Evolutionary conservation across 2,888 invertebrate genomes (phyloP), one percentile per base, ranked within the genome.

Genomic region (Eupithecia inturbata): DNA sequence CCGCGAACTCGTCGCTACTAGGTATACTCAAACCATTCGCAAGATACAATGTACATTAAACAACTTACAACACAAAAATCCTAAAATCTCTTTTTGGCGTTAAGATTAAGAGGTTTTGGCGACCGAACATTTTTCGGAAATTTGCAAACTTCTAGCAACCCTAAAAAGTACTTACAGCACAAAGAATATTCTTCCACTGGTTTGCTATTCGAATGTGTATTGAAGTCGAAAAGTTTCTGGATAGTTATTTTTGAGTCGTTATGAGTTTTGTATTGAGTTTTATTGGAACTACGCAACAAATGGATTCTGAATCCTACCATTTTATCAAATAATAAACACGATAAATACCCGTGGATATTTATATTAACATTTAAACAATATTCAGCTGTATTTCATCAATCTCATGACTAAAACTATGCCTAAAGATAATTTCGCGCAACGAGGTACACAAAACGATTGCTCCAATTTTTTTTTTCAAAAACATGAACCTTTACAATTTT

Each of bases 171-270:
- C 12, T 41, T 22, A 53, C 63, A 63, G 36, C 63, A 70, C 68
- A 66, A 70, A 16, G 22, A 64, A 76, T 71, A 22, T 41, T 66
- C 68, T 75, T 49, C 70, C 41, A 22, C 64, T 68, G 73, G 66
- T 71, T 70, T 75, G n/a, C 72, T 68, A 68, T 76, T 57, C 62
- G 64, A 76, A 73, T 71, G 70, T 76, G 73, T 68, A 71, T 73
- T 76, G 70, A 71, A 71, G 72, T 57, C 41, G 63, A 72, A 75
- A 76, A 71, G 57, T 70, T 72, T 70, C 6, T 9, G 26, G 28
- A 53, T 63, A 39, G 41, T 33, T 68, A 70, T 69, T 72, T 68
- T 73, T 60, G 62, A 68, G 62, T 26, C 31, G 49, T 68, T 64
- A 70, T 70, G 72, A 70, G 70, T 70, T 75, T 70, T 41, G 45